Percentiles rank a stretch among this genome's conserved stretches.
phyloP scores from a whole-genome alignment of 2,113 vertebrate genomes.

The Muscicapa adusta region DNA sequence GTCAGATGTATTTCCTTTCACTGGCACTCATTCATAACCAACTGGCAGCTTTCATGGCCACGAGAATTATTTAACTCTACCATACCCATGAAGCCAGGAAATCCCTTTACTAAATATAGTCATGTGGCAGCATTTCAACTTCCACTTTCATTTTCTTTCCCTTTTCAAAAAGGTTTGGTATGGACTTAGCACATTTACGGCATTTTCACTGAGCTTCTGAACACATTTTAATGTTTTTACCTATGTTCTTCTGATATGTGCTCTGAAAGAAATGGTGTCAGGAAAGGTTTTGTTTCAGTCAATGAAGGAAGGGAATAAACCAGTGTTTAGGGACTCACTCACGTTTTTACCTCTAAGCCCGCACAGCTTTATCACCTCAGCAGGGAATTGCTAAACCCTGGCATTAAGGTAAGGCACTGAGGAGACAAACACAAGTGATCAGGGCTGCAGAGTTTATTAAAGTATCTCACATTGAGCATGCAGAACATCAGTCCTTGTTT shows the following conservation, averaged over 20 bases:
- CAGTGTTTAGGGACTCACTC: background rate
- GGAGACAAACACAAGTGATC: background rate
- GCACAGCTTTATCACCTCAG: background rate
- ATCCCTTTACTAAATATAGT: background rate
- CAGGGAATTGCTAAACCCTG: background rate
- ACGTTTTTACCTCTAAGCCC: background rate
- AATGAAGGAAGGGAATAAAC: background rate
- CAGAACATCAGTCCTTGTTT: background rate
- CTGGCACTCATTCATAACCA: conserved; percentile 59
- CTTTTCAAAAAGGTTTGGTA: background rate
- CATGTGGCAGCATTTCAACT: background rate
- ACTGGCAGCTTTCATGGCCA: background rate
- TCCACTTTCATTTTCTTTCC: conserved; percentile 17
- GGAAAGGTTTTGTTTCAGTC: background rate
- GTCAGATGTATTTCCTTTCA: conserved; percentile 45
- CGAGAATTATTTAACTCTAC: conserved; percentile 19
- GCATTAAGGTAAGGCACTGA: background rate
- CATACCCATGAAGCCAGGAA: background rate
- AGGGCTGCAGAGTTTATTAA: background rate
- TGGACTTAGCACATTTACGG: background rate
- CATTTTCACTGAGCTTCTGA: background rate
- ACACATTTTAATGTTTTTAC: background rate
- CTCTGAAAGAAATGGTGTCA: background rate
- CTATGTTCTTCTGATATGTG: accelerated
- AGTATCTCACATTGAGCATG: background rate